A percentile compares a stretch with the other conserved stretches of the same genome.
These are phyloP conservation scores for Cotesia congregata DNA, from an alignment of 2,888 invertebrate genomes.

Conservation along the genomic window DNA sequence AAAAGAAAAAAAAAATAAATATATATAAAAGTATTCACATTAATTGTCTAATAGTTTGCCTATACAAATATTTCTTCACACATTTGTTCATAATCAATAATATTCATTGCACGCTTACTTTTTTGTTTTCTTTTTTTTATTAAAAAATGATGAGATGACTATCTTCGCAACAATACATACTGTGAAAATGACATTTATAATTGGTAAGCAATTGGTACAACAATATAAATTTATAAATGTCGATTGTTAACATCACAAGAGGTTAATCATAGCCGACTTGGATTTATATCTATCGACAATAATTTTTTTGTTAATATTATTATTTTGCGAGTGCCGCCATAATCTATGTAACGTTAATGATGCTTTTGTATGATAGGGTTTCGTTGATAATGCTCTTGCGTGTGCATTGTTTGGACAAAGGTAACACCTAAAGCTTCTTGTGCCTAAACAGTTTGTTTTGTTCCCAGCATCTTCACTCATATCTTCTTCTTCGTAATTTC, in stretches of 20 bases:
- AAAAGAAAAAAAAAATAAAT: background rate
- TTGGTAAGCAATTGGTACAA: background rate
- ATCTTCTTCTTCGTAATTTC: slow-evolving; percentile 24
- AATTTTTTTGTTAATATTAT: slow-evolving; percentile 14
- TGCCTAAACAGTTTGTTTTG: slow-evolving; percentile 53
- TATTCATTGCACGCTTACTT: background rate
- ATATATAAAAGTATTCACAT: background rate
- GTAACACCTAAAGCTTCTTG: slow-evolving; percentile 53
- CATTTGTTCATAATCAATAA: background rate
- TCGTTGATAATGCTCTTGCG: slow-evolving; percentile 64
- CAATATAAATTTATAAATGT: background rate
- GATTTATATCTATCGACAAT: background rate
- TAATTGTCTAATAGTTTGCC: background rate
- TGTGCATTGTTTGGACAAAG: slow-evolving; percentile 65
- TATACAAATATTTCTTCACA: slow-evolving; percentile 14
- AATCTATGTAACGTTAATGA: slow-evolving; percentile 71
- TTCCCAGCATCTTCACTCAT: slow-evolving; percentile 60
- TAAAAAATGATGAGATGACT: background rate
- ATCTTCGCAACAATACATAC: too few relatives aligned
- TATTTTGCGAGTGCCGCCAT: slow-evolving; percentile 70
- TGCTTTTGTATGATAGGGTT: slow-evolving; percentile 70
- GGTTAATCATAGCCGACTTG: background rate
- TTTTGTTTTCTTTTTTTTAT: background rate
- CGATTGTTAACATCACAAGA: slow-evolving; percentile 5
- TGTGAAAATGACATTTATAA: background rate